Conservation (phyloP, 2,113 vertebrate genomes). For the Acanthochromis polyacanthus region DNA sequence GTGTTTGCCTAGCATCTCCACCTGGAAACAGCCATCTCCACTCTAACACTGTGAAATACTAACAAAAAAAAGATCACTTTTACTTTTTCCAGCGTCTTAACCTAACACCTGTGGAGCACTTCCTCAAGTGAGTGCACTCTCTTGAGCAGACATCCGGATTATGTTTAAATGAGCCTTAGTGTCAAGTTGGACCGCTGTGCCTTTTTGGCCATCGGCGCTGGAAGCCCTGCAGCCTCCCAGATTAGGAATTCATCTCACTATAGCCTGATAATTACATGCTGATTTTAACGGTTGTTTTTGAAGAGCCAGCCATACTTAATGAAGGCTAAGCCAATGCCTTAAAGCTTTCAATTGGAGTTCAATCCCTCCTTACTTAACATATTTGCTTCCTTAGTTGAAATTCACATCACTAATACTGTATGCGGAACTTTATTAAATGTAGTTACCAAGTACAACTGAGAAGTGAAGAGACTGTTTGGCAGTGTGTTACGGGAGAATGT, state of each 20-base stretch:
- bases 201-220: slow-evolving; percentile 42
- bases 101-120: slow-evolving; percentile 16
- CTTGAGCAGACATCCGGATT: slow-evolving; percentile 5
- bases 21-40: neutral
- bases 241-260: slow-evolving; percentile 64
- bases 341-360: slow-evolving; percentile 65
- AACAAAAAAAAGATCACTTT: neutral
- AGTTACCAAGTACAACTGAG: neutral
- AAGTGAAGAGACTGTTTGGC: neutral
- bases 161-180: slow-evolving; percentile 35
- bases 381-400: slow-evolving; percentile 55
- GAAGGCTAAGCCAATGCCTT: slow-evolving; percentile 63
- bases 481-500: neutral
- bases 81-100: neutral
- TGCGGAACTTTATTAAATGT: slow-evolving; percentile 22
- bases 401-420: slow-evolving; percentile 40
- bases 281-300: slow-evolving; percentile 73
- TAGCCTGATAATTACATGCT: slow-evolving; percentile 68
- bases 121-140: slow-evolving; percentile 1
- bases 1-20: neutral
- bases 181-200: slow-evolving; percentile 32
- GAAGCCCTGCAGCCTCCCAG: slow-evolving; percentile 56
- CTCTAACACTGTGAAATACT: neutral
- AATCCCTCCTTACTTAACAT: slow-evolving; percentile 52
- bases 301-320: slow-evolving; percentile 80